Evolutionary conservation across 2,797 vertebrate species (phyloP), one percentile per base, ranked within the genome.

Genomic region (Chromis chromis): DNA sequence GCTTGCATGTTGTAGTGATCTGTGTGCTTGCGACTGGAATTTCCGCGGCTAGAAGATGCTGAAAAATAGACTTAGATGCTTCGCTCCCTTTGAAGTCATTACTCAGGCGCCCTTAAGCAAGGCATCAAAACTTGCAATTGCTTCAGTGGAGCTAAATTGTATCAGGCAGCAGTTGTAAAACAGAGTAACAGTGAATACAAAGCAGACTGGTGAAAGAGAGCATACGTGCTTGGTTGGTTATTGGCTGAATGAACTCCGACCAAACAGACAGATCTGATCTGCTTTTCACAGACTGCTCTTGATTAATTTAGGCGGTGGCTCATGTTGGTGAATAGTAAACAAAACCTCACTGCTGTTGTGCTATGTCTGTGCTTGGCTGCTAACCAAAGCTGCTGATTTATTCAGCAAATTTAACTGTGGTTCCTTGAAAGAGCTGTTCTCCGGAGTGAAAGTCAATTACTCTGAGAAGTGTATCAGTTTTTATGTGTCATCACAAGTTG

Each of bases 251-350:
- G 52, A 81, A 62, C 60, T 72, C 54, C 4, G 63, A 71, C 69
- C 69, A 58, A 62, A 64, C 69, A 59, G 62, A 74, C 71, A 44
- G 70, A 60, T 81, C 48, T 67, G 70, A 70, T 84, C 50, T 73
- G 76, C 58, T 52, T 65, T 78, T 52, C 72, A 50, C 67, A 77
- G 75, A 48, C 77, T 59, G 62, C 70, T 63, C 44, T 39, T 70
- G 44, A 81, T 83, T 71, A 31, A 57, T 65, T 61, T 56, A 74
- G 52, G 68, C 14, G 42, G 71, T 11, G 77, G 68, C 69, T 76
- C 52, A 17, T 72, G 70, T 71, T 78, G 60, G 79, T 46, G 70
- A 75, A 76, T 36, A 63, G 65, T 73, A 76, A 84, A 83, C 74
- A 74, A 60, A 72, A 52, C 65, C 75, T 57, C 36, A 8, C 49